Evolutionary conservation across 2,888 invertebrate species (phyloP).

Genomic region (Lasioglossum lativentre): DNA sequence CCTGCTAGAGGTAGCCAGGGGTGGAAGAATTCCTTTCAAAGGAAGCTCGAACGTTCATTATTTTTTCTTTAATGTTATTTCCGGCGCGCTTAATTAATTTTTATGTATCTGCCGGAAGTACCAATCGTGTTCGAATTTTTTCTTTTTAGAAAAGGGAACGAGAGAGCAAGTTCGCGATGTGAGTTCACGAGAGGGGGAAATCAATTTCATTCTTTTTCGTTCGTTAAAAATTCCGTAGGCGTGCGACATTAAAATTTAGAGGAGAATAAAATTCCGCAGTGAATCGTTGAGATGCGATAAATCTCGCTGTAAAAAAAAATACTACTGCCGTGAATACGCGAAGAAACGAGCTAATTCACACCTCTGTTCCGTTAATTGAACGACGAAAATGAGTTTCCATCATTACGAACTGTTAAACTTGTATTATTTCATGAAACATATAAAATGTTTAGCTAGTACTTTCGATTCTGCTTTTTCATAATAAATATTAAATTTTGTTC

Average conservation of each 20-base stretch:
- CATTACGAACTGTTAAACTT: neutral
- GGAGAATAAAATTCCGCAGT: neutral
- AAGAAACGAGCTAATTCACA: neutral
- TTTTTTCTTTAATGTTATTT: neutral
- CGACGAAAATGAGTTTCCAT: neutral
- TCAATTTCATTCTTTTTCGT: neutral
- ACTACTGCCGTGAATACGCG: neutral
- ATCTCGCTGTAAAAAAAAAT: neutral
- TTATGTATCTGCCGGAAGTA: neutral
- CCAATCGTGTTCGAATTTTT: neutral
- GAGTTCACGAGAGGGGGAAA: neutral
- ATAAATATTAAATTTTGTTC: no score
- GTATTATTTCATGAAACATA: neutral
- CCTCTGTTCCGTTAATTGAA: neutral
- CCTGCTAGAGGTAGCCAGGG: neutral
- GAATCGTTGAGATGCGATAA: neutral
- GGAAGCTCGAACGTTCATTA: conserved; percentile 20
- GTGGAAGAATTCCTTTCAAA: conserved; percentile 4
- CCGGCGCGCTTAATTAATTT: neutral
- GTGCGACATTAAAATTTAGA: neutral
- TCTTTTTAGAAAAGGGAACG: neutral
- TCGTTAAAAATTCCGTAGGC: conserved; percentile 7
- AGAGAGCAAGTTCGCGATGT: neutral
- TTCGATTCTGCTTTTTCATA: no score
- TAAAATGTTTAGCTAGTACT: no score